Conservation (phyloP, 2,797 vertebrate genomes). For the Zalophus californianus region DNA sequence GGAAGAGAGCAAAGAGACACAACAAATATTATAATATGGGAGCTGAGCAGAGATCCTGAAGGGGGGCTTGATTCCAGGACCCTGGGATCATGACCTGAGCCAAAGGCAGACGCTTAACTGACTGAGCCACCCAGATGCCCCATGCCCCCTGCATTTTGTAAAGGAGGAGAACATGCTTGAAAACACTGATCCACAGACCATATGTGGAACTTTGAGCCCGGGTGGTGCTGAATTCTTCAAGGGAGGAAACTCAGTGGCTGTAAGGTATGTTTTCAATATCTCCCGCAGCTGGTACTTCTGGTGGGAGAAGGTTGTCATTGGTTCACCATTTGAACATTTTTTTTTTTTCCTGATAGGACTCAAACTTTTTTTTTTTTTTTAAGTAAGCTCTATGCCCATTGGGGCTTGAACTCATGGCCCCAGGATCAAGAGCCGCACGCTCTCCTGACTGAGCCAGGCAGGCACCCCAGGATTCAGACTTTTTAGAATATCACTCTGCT, state of each 20-base stretch:
- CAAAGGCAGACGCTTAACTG: too few relatives aligned
- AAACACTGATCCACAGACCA: background rate
- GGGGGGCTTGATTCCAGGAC: too few relatives aligned
- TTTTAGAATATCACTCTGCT: background rate
- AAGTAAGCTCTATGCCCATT: background rate
- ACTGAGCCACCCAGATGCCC: too few relatives aligned
- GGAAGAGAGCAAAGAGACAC: background rate
- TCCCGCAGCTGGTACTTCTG: background rate
- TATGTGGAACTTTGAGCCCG: background rate
- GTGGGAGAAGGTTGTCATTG: background rate
- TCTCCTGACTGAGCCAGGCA: background rate
- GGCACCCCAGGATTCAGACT: background rate
- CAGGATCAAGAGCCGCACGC: background rate
- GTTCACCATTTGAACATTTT: background rate
- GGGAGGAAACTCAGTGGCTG: background rate
- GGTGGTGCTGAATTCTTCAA: background rate
- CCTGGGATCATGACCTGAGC: too few relatives aligned
- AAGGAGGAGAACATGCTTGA: background rate
- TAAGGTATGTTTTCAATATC: background rate
- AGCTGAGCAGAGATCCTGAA: too few relatives aligned
- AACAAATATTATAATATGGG: background rate
- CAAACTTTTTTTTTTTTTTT: background rate
- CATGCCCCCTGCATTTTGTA: background rate
- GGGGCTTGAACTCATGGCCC: background rate
- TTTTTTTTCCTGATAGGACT: background rate